phyloP scores from a whole-genome alignment of 2,113 vertebrate genomes.

The Aldabrachelys gigantea region DNA sequence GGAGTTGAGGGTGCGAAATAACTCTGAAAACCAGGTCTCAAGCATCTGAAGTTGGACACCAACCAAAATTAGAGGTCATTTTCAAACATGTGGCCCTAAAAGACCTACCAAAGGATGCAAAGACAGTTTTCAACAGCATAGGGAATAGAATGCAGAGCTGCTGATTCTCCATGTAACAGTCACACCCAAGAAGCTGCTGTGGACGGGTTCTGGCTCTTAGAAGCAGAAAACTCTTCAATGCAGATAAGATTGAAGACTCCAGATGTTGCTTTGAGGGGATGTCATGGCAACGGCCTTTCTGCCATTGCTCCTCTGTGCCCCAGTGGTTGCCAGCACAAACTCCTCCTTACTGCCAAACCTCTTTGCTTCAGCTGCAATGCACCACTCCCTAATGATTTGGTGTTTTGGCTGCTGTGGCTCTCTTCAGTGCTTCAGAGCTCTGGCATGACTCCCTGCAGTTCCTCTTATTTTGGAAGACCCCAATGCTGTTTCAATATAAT shows the following conservation, averaged over 20 bases:
- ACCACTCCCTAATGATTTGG: neutral
- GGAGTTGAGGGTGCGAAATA: neutral
- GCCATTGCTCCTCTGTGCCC: slow-evolving; percentile 11
- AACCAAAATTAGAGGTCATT: neutral
- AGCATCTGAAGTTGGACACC: neutral
- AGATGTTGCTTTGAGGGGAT: slow-evolving; percentile 45
- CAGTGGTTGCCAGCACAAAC: slow-evolving; percentile 15
- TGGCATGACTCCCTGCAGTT: neutral
- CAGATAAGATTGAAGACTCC: neutral
- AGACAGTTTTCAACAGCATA: neutral
- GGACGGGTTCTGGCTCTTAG: neutral
- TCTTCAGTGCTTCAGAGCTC: neutral
- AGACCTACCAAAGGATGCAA: slow-evolving; percentile 19
- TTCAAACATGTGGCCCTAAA: neutral
- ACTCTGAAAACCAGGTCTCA: neutral
- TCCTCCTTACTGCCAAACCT: slow-evolving; percentile 31
- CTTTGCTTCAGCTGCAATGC: neutral
- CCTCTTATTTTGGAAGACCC: neutral
- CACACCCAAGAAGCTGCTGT: neutral
- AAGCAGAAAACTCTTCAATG: neutral
- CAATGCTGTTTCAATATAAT: neutral
- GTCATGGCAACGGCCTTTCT: slow-evolving; percentile 30
- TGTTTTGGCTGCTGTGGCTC: neutral
- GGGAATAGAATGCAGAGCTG: neutral
- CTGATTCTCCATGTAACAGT: neutral